These are phyloP conservation scores for Phrynosoma platyrhinos DNA, from an alignment of 2,113 vertebrate genomes.

Conservation along the genomic window DNA sequence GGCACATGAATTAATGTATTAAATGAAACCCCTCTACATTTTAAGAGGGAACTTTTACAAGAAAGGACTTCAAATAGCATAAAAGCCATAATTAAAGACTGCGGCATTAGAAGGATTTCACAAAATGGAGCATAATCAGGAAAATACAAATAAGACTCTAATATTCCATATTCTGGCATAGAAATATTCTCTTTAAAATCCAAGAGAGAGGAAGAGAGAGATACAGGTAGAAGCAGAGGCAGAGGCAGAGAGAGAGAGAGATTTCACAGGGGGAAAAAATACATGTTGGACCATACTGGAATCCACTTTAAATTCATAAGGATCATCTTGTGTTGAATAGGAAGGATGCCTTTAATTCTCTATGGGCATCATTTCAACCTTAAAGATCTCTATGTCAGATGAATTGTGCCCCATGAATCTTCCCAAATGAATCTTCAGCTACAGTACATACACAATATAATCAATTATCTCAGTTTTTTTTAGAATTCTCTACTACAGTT, in stretches of 20 bases:
- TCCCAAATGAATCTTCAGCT: neutral
- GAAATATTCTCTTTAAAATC: slow-evolving; percentile 33
- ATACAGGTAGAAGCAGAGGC: no score
- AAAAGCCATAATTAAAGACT: slow-evolving; percentile 18
- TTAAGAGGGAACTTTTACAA: slow-evolving; percentile 12
- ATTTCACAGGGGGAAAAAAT: neutral
- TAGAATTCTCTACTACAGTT: slow-evolving; percentile 72
- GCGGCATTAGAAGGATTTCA: slow-evolving; percentile 29
- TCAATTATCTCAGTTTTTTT: neutral
- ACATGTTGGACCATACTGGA: neutral
- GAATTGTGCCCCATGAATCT: neutral
- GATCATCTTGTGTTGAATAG: neutral
- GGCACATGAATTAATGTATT: slow-evolving; percentile 46
- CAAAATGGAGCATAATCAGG: slow-evolving; percentile 21
- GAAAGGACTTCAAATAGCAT: slow-evolving; percentile 50
- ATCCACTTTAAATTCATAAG: neutral
- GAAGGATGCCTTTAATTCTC: neutral
- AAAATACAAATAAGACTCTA: neutral
- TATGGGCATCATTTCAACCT: neutral
- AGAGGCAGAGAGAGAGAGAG: no score
- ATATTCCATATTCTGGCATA: slow-evolving; percentile 15
- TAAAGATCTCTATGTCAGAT: neutral
- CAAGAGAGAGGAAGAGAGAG: no score
- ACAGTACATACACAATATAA: no score
- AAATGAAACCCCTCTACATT: slow-evolving; percentile 34